A percentile compares a stretch with the other conserved stretches of the same genome.
Evolutionary conservation across 2,113 vertebrate genomes (phyloP).

Genomic region (Orthonyx spaldingii): DNA sequence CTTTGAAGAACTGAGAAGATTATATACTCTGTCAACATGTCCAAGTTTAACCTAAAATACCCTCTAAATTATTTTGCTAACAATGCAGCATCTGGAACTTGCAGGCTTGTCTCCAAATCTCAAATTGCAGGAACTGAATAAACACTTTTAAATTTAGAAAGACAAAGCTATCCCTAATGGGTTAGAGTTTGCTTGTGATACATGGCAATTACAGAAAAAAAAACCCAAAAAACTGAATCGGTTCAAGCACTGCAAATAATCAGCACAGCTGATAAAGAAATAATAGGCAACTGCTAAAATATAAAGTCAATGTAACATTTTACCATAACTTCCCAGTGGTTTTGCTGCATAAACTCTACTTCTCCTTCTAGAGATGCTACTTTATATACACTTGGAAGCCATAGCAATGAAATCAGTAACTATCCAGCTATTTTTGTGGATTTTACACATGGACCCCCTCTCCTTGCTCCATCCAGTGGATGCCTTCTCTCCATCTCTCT

Average conservation of each 20-base stretch:
- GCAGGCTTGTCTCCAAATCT: neutral
- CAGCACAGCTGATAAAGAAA: neutral
- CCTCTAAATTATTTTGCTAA: neutral
- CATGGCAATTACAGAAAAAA: neutral
- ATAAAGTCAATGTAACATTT: neutral
- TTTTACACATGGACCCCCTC: neutral
- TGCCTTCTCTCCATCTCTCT: neutral
- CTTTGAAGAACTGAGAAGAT: neutral
- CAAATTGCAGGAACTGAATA: neutral
- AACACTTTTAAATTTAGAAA: neutral
- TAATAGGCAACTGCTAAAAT: neutral
- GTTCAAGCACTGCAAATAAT: neutral
- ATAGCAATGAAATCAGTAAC: neutral
- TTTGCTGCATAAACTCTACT: neutral
- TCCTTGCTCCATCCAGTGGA: neutral
- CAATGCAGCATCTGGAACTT: neutral
- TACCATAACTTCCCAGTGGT: neutral
- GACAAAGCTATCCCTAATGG: neutral
- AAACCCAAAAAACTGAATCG: fast-evolving
- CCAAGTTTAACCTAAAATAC: constrained; percentile 19
- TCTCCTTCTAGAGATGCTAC: neutral
- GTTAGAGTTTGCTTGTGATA: neutral
- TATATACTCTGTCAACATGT: neutral
- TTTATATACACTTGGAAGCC: neutral
- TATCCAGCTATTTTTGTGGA: neutral